Evolutionary conservation across 2,113 vertebrate species (phyloP), one percentile per base, ranked within the genome.

Genomic region (Indicator indicator): DNA sequence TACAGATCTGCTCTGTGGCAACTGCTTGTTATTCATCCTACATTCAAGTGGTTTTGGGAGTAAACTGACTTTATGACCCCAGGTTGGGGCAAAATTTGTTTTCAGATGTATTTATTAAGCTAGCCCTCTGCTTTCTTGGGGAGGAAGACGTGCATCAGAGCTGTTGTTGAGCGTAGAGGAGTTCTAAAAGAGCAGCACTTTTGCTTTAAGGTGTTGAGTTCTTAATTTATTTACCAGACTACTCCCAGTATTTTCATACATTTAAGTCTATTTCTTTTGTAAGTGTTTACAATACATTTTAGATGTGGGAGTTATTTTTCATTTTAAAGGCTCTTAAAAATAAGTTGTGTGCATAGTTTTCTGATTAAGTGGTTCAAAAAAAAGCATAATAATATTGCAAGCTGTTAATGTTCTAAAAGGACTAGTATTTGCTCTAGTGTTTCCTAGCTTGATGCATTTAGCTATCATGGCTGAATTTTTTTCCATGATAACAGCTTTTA

Each of bases 301-400:
- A 62, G n/a, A 74, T 72, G 48, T 2, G 2, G 12, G 14, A 84
- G 32, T 56, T 67, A 19, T 50, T 93, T 90, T 85, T 83, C 3
- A 88, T 76, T 94, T 69, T 55, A 76, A 97, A 84, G 17, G 5
- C 7, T 70, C 44, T 89, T 95, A 78, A 83, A 89, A 90, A 46
- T 72, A 83, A 44, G 3, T 52, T 62, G 19, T 75, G 30, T 38
- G 19, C 12, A 20, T 62, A 36, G 68, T 44, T 81, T 94, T 95
- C n/a, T 83, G 33, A 77, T n/a, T 40, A 83, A 72, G 33, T 55
- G 48, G 62, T 81, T 38, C 76, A 71, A 71, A 52, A 79, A 94
- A 78, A 9, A 28, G 6, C 23, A 75, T 69, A 82, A 62, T 30
- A 71, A 28, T 56, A 38, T 59, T 86, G 89, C 65, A 95, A 83